A percentile compares a stretch with the other conserved stretches of the same genome.
Evolutionary conservation across 2,797 vertebrate species (phyloP).

Genomic region (Anguilla obscura): DNA sequence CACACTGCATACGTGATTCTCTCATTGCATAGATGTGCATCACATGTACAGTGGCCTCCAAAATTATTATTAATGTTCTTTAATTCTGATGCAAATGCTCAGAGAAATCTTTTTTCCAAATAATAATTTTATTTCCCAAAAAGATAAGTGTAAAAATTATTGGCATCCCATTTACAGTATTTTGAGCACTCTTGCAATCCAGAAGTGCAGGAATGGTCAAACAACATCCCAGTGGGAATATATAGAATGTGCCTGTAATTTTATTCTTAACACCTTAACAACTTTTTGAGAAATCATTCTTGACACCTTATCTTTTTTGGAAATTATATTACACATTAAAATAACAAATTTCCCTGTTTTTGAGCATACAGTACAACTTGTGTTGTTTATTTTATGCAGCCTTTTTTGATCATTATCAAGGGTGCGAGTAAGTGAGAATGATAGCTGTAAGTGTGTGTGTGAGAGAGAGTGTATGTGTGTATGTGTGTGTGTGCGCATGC

Average conservation of each 20-base stretch:
- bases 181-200: too few relatives aligned
- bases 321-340: too few relatives aligned
- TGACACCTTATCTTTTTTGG: too few relatives aligned
- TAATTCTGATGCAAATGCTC: neutral
- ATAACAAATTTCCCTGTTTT: too few relatives aligned
- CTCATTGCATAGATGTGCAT: too few relatives aligned
- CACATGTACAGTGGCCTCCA: neutral
- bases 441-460: conserved; percentile 10
- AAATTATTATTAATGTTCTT: neutral
- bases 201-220: too few relatives aligned
- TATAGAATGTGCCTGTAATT: too few relatives aligned
- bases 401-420: neutral
- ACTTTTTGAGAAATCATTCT: too few relatives aligned
- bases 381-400: neutral
- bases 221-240: too few relatives aligned
- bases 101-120: too few relatives aligned
- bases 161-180: too few relatives aligned
- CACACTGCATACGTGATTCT: neutral
- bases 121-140: neutral
- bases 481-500: conserved; percentile 19
- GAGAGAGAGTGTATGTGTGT: neutral
- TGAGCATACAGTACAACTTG: neutral
- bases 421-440: neutral
- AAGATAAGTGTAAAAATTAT: neutral
- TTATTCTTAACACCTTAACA: too few relatives aligned